Conservation (phyloP, 2,113 vertebrate species). For the Petrocephalus microphthalmus region DNA sequence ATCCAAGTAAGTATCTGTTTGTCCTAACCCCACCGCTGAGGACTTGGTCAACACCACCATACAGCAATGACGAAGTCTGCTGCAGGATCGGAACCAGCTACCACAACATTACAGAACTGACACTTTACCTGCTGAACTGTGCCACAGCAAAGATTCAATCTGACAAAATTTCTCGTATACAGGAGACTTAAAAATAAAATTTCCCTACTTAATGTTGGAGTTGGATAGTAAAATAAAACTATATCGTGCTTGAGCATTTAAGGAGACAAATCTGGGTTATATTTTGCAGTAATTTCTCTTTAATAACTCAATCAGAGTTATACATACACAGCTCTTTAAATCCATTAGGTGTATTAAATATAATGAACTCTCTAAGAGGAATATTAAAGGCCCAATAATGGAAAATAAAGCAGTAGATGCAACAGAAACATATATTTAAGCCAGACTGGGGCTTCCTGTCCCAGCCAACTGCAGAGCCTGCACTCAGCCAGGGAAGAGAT, state of each 20-base stretch:
- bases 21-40: background rate
- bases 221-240: background rate
- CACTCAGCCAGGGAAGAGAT: conserved; percentile 19
- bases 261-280: background rate
- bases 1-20: background rate
- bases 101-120: background rate
- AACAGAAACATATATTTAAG: background rate
- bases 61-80: background rate
- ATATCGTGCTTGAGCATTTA: background rate
- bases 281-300: background rate
- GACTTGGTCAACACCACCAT: background rate
- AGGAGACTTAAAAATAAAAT: too few relatives aligned
- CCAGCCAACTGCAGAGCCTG: background rate
- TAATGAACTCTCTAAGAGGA: background rate
- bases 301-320: background rate
- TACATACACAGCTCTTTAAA: background rate
- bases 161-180: background rate
- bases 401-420: background rate
- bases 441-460: background rate
- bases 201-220: background rate
- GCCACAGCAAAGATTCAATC: background rate
- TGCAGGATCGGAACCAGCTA: background rate
- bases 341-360: background rate
- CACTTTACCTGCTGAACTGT: background rate
- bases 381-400: background rate